A percentile compares a stretch with the other conserved stretches of the same genome.
phyloP scores from a whole-genome alignment of 2,113 vertebrate species.

The Rhineura floridana region DNA sequence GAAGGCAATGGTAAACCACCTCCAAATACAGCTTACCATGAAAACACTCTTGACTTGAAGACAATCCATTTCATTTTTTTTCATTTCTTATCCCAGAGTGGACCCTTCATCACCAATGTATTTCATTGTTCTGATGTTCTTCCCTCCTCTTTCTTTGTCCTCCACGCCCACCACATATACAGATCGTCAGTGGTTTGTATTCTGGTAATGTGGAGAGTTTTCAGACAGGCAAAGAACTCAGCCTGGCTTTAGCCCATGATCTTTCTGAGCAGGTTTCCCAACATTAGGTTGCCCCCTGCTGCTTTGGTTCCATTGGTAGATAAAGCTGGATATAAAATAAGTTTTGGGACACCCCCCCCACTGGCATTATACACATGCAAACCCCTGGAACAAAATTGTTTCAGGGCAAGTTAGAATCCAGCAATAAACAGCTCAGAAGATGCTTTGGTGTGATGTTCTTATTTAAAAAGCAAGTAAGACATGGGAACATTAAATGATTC shows the following conservation, averaged over 20 bases:
- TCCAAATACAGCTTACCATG: too few relatives aligned
- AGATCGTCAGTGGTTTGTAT: conserved; percentile 46
- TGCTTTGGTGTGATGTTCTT: neutral
- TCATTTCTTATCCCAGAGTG: conserved; percentile 47
- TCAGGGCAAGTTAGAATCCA: conserved; percentile 2
- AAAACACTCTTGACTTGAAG: too few relatives aligned
- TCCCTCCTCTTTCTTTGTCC: neutral
- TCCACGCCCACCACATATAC: neutral
- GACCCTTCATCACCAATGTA: conserved; percentile 25
- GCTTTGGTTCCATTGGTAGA: conserved; percentile 61
- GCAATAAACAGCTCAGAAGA: neutral
- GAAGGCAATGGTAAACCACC: too few relatives aligned
- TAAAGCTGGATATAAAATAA: conserved; percentile 38
- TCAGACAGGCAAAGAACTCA: conserved; percentile 24
- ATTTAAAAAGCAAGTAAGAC: neutral
- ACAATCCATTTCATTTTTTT: too few relatives aligned
- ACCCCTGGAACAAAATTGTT: neutral
- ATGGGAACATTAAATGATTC: fast-evolving
- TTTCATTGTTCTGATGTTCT: neutral
- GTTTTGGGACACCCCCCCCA: conserved; percentile 43
- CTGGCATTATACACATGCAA: neutral
- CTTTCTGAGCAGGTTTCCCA: conserved; percentile 57
- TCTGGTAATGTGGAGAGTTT: conserved; percentile 38
- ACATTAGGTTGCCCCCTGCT: conserved; percentile 75
- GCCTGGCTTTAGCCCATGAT: conserved; percentile 29